Base-by-base conservation (phyloP, 2,888 invertebrate species). In the Antitype chi region DNA sequence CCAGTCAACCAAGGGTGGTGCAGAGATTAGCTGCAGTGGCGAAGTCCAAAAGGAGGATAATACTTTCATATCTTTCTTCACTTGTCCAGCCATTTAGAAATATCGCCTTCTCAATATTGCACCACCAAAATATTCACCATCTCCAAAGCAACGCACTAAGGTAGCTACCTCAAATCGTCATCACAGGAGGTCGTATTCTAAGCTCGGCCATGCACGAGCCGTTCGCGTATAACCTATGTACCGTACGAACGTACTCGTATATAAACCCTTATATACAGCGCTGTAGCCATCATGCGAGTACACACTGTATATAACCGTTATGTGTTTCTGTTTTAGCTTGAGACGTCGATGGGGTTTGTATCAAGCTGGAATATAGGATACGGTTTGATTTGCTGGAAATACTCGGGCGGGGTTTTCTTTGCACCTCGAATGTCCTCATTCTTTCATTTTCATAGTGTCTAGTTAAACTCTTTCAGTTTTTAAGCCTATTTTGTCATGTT, bases 171-270 rank as follows among this genome's bases (percentile, higher is more conserved):
- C 86, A 91, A 86, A 89, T 88, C 94, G 94, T 94, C 95, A 94
- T 94, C 94, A 93, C 90, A 93, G 92, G 86, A 91, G 93, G 91
- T 92, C 92, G 93, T 93, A 93, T 93, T 93, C 94, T 93, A 92
- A 94, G 94, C 94, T 91, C 91, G 92, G 85, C 91, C 92, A 92
- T 91, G 93, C 93, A 91, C 92, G 89, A 90, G 89, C 93, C 87
- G 91, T 91, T 92, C 93, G 92, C 94, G 92, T 92, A 90, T 89
- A 90, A 90, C 91, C 88, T 85, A 90, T 90, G 88, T 89, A 90
- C 85, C 73, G 73, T 76, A 74, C 70, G 80, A 84, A 85, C 85
- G 82, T 60, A 52, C 52, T 52, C 52, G 2, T 84, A 82, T 82
- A 84, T 87, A 89, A 86, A 81, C 85, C 81, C 86, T 86, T 88